These are phyloP conservation scores for Corythornis cristatus DNA, from an alignment of 2,113 vertebrate genomes.

Conservation along the genomic window DNA sequence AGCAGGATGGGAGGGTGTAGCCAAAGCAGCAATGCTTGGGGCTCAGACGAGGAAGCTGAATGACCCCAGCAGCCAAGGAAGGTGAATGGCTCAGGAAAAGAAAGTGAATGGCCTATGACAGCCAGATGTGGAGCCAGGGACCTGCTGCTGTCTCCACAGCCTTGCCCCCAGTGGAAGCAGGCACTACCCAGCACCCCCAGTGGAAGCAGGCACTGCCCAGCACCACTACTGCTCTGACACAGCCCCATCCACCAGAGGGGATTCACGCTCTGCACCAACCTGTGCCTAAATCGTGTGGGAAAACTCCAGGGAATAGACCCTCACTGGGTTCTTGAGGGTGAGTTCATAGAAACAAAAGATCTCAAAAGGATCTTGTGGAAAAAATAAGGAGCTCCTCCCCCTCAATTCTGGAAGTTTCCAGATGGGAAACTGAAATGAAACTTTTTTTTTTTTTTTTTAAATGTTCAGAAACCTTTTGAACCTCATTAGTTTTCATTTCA, in stretches of 20 bases:
- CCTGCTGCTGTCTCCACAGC: not conserved
- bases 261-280: not conserved
- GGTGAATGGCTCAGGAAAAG: not conserved
- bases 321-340: not conserved
- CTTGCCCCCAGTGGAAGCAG: not conserved
- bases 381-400: conserved; percentile 21
- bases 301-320: conserved; percentile 4
- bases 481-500: conserved; percentile 65
- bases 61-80: not conserved
- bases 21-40: not conserved
- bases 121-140: not conserved
- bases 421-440: conserved; percentile 60
- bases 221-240: not conserved
- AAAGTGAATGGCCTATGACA: not conserved
- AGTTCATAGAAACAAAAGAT: conserved; percentile 28
- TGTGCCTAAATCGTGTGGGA: rapidly evolving
- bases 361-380: not conserved
- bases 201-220: rapidly evolving
- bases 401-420: conserved; percentile 30
- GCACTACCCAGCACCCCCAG: not conserved
- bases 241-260: rapidly evolving
- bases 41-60: not conserved
- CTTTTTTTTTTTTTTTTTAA: not conserved
- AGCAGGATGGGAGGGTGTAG: not conserved
- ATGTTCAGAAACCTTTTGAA: conserved; percentile 64